Evolutionary conservation across 2,113 vertebrate species (phyloP), one percentile per base, ranked within the genome.

Genomic region (Lates calcarifer): DNA sequence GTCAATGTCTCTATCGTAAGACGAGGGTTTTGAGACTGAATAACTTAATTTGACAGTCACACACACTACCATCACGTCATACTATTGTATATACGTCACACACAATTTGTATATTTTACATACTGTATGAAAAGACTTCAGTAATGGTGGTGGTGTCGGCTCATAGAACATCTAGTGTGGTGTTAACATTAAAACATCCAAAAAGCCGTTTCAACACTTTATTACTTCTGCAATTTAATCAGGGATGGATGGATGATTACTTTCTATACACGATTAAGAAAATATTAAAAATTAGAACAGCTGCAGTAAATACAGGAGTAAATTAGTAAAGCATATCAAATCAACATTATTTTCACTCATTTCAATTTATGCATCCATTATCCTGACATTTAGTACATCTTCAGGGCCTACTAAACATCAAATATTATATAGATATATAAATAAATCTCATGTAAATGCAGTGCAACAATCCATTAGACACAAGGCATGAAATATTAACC

Each of bases 291-390:
- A 74, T 74, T 45, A 74, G 22, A 68, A 62, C 26, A 51, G 37
- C n/a, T 20, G 51, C 39, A 31, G 41, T 81, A 51, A 81, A 39
- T 35, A 62, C 57, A 74, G 41, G 29, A 65, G 76, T 74, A 35
- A 41, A 83, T 83, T 64, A 76, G 57, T 37, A 55, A 60, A 64
- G 33, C 39, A 66, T 57, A 85, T 85, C 26, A 82, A 71, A 55
- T 62, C 33, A 53, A 80, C 37, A 47, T 63, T 80, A 55, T 72
- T 62, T 61, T 14, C 33, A 56, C 26, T 74, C 35, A 74, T 28
- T 64, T 62, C 35, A 75, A 60, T 67, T 70, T 80, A 74, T 71
- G 33, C 58, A 49, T 81, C 58, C 33, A 63, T 81, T 58, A 64
- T 62, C 41, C 74, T 14, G 2, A 55, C 53, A 43, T 51, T 73